Conservation (phyloP, 2,888 invertebrate genomes). For the Sialis fuliginosa region DNA sequence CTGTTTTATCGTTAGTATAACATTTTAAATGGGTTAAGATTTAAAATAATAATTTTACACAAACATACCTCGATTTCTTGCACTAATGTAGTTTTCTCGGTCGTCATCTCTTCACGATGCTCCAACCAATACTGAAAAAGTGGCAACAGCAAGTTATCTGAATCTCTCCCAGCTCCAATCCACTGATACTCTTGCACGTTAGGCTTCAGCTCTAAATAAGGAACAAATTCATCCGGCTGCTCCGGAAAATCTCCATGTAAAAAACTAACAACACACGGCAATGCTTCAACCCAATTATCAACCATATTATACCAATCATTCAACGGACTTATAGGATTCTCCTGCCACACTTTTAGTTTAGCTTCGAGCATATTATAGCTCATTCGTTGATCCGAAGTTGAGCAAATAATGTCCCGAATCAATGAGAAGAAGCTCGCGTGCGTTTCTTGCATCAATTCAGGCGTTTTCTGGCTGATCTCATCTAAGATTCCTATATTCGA, state of each 20-base stretch:
- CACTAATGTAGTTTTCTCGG: conserved; percentile 5
- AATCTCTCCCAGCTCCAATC: conserved; percentile 88
- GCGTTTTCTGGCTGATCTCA: conserved; percentile 31
- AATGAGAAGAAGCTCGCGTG: conserved; percentile 76
- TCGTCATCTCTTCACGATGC: conserved; percentile 30
- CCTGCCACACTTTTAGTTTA: conserved; percentile 52
- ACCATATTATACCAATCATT: conserved; percentile 62
- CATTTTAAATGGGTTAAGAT: no score
- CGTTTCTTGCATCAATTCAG: conserved; percentile 57
- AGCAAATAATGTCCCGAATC: conserved; percentile 73
- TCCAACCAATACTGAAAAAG: conserved; percentile 69
- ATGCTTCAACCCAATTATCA: conserved; percentile 54
- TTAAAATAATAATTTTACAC: no score
- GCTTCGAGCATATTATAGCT: conserved; percentile 58
- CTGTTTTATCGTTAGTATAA: no score
- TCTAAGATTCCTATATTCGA: conserved; percentile 31
- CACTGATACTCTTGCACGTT: conserved; percentile 63
- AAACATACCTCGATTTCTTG: no score
- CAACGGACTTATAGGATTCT: conserved; percentile 62
- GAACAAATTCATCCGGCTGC: conserved; percentile 73
- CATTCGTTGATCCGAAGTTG: conserved; percentile 69
- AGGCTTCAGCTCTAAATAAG: conserved; percentile 69
- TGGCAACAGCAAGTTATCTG: conserved; percentile 55
- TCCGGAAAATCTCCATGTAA: conserved; percentile 66
- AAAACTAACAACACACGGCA: conserved; percentile 67